These are phyloP conservation scores for Electrophaes corylata DNA, from an alignment of 2,888 invertebrate genomes.

Conservation along the genomic window DNA sequence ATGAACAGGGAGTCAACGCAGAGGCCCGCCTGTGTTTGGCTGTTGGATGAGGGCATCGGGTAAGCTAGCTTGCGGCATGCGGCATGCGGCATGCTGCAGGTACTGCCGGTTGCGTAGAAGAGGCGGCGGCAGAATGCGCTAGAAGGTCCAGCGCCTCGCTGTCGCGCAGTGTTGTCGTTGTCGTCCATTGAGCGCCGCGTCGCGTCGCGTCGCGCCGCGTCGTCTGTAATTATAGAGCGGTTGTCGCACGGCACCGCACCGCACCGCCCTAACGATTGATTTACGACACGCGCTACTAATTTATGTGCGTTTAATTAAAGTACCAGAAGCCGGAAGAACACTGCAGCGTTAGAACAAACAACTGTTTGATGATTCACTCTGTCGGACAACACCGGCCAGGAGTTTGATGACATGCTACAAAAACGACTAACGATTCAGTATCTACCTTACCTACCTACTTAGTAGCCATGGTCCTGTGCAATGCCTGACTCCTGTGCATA, in stretches of 20 bases:
- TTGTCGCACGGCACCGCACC: constrained; percentile 38
- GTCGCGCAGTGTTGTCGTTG: constrained; percentile 55
- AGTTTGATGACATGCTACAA: not conserved
- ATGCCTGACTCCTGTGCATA: too few species aligned
- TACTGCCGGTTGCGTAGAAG: not conserved
- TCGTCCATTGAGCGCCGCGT: constrained; percentile 56
- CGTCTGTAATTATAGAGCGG: constrained; percentile 48
- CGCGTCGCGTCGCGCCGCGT: constrained; percentile 39
- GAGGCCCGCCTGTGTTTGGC: not conserved
- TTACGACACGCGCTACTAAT: constrained; percentile 63
- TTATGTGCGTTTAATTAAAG: constrained; percentile 80
- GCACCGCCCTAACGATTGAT: constrained; percentile 64
- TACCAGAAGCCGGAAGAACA: constrained; percentile 71
- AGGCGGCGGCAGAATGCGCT: constrained; percentile 39
- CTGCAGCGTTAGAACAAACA: constrained; percentile 25
- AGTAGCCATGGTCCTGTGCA: too few species aligned
- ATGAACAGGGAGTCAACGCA: too few species aligned
- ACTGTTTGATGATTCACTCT: constrained; percentile 45
- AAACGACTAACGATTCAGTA: not conserved
- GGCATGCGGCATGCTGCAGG: not conserved
- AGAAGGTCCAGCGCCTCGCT: constrained; percentile 45
- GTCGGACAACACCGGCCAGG: constrained; percentile 7
- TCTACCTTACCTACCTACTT: too few species aligned
- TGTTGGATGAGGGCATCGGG: not conserved
- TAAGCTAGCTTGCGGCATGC: not conserved